phyloP scores from a whole-genome alignment of 2,888 invertebrate species.

The Eilema caniola region DNA sequence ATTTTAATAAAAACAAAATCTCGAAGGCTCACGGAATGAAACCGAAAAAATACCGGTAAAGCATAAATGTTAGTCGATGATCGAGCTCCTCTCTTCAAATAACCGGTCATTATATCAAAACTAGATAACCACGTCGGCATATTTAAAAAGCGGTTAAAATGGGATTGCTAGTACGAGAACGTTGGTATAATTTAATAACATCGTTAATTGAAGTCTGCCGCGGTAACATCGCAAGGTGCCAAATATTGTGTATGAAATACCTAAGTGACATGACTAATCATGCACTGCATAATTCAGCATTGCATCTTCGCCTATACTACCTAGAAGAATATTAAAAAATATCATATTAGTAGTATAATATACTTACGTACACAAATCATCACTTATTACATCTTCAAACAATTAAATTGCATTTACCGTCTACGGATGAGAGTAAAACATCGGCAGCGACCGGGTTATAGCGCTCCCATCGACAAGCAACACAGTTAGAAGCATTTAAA shows the following conservation, averaged over 20 bases:
- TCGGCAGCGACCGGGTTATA: conserved; percentile 71
- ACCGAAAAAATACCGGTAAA: conserved; percentile 10
- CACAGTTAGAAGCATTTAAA: conserved; percentile 81
- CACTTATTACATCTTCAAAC: background rate
- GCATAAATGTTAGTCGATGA: conserved; percentile 8
- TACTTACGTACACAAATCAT: no score
- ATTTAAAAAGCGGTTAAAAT: conserved; percentile 5
- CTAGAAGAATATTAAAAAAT: no score
- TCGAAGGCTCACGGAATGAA: background rate
- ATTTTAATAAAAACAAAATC: conserved; percentile 13
- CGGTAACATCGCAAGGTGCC: background rate
- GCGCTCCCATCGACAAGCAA: conserved; percentile 65
- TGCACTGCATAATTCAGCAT: no score
- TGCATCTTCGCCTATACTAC: no score
- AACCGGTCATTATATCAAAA: conserved; percentile 14
- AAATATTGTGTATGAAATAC: background rate
- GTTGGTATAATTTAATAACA: background rate
- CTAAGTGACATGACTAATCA: no score
- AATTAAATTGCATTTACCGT: conserved; percentile 33
- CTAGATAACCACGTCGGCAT: background rate
- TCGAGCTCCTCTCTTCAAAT: conserved; percentile 9
- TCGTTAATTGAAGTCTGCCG: background rate
- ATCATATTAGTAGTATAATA: no score
- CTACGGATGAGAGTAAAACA: conserved; percentile 53
- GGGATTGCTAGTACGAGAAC: background rate